Conservation (phyloP, 2,113 vertebrate genomes). For the Brachypodius melanocephalos region DNA sequence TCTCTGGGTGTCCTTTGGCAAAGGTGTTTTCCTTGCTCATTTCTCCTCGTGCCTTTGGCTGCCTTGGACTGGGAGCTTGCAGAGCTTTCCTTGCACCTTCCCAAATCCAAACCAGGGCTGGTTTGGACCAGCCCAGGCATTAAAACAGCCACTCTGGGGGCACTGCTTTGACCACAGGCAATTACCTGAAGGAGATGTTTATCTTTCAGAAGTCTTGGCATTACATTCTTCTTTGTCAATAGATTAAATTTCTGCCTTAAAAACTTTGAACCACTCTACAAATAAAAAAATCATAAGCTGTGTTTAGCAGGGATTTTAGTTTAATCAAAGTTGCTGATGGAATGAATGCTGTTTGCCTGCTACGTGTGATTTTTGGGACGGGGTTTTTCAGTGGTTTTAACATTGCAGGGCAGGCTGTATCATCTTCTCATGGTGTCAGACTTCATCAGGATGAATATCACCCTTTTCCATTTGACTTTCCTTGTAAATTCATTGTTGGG, state of each 20-base stretch:
- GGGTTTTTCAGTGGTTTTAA: not conserved
- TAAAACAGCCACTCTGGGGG: not conserved
- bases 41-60: accelerated
- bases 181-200: not conserved
- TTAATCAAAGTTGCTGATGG: not conserved
- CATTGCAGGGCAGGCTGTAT: not conserved
- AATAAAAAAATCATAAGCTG: not conserved
- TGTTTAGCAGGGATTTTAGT: not conserved
- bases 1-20: not conserved
- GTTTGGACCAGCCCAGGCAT: not conserved
- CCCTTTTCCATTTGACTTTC: not conserved
- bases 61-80: not conserved
- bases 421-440: not conserved
- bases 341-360: not conserved
- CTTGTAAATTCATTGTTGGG: not conserved
- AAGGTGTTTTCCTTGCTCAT: not conserved
- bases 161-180: not conserved
- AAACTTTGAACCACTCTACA: not conserved
- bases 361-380: not conserved
- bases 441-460: not conserved
- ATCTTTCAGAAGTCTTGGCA: not conserved
- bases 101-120: not conserved
- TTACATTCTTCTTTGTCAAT: not conserved
- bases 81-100: not conserved
- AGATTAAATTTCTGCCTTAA: not conserved